These are phyloP conservation scores for Crossaster papposus DNA, from an alignment of 53 echinoderm and acorn worm species.

Conservation along the genomic window DNA sequence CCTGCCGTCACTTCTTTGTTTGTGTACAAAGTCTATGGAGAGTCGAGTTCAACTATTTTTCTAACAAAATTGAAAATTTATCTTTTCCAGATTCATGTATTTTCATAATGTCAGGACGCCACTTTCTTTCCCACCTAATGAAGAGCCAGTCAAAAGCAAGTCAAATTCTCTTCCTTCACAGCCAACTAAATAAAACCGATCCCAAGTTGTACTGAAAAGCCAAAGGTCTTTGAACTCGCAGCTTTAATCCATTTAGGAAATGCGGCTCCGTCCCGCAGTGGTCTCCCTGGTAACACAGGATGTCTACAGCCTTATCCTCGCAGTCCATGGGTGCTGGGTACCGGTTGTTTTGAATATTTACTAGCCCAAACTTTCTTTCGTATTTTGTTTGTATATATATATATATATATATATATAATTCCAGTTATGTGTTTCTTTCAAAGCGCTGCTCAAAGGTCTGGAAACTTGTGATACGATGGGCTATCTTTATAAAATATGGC, in stretches of 20 bases:
- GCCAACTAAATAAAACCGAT: background rate
- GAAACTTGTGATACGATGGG: background rate
- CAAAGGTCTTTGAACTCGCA: constrained; percentile 1
- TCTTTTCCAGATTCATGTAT: no score
- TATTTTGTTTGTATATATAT: no score
- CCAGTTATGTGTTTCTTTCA: background rate
- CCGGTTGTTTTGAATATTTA: constrained; percentile 16
- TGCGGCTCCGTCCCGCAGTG: background rate
- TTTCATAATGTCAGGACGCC: no score
- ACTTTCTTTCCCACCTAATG: no score
- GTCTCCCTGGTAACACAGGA: constrained; percentile 18
- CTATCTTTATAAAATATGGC: background rate
- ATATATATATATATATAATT: no score
- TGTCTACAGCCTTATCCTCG: constrained; percentile 45
- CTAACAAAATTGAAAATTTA: no score
- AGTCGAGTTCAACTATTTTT: no score
- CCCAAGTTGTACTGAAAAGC: background rate
- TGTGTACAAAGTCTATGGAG: no score
- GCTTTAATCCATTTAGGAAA: constrained; percentile 37
- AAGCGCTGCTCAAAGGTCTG: background rate
- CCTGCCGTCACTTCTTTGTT: no score
- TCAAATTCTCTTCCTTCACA: background rate
- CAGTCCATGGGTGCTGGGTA: constrained; percentile 46
- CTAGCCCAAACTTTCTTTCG: background rate
- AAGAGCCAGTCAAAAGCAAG: background rate